Percentiles rank a stretch among this genome's conserved stretches.
These are phyloP conservation scores for Hypsibius dujardini DNA, from an alignment of 1,140 invertebrate species.

Conservation along the genomic window DNA sequence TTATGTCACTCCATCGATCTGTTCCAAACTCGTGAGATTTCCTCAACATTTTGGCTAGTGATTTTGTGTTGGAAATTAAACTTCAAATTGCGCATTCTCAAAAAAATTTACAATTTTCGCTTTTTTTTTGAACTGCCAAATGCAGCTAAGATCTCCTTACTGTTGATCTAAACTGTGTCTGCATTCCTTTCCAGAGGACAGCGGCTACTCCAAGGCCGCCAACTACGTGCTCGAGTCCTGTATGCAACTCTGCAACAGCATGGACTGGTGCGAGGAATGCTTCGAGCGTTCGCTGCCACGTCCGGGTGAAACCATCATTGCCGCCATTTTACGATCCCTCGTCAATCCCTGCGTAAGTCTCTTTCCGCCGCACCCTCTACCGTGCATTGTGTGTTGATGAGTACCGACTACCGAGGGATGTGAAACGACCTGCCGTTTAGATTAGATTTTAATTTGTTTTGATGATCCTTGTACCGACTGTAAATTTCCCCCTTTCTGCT, in stretches of 20 bases:
- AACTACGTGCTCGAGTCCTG: neutral
- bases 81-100: no score
- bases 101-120: no score
- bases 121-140: no score
- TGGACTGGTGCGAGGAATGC: conserved; percentile 10
- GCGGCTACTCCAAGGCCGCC: neutral
- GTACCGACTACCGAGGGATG: neutral
- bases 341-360: neutral
- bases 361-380: neutral
- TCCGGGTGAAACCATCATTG: neutral
- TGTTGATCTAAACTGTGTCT: no score
- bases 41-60: no score
- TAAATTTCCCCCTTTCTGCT: no score
- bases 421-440: neutral
- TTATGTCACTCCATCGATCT: no score
- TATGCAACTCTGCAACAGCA: conserved; percentile 5
- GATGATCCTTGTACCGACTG: no score
- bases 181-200: neutral
- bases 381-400: neutral
- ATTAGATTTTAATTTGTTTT: no score
- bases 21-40: no score
- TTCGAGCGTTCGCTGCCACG: neutral
- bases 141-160: no score
- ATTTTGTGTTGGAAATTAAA: no score
- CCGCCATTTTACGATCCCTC: neutral